A percentile compares a stretch with the other conserved stretches of the same genome.
phyloP scores from a whole-genome alignment of 1,140 invertebrate genomes.

The Sarcophaga bullata region DNA sequence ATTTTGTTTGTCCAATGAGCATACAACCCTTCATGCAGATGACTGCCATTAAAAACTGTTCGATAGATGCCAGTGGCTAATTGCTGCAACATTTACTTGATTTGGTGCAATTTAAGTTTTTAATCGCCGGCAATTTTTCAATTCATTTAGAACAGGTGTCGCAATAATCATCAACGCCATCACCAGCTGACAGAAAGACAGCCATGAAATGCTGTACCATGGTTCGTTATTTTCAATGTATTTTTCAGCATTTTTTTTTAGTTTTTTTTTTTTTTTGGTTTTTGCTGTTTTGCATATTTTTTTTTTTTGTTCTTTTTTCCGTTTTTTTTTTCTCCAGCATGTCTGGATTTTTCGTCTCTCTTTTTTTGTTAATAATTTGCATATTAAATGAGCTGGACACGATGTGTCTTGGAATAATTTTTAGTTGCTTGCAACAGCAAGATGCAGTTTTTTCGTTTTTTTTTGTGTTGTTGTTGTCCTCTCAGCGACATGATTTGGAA shows the following conservation, averaged over 20 bases:
- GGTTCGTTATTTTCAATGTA: not conserved
- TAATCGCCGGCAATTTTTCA: not conserved
- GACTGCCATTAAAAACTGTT: not conserved
- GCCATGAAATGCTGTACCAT: not conserved
- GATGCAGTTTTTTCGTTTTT: too few relatives aligned
- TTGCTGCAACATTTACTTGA: slow-evolving; percentile 12
- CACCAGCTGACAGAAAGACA: not conserved
- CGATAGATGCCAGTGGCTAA: slow-evolving; percentile 1
- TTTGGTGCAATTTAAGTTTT: not conserved
- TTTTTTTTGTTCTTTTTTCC: not conserved
- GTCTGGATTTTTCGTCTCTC: slow-evolving; percentile 2
- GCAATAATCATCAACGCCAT: not conserved
- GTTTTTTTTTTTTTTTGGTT: not conserved
- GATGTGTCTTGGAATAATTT: slow-evolving; percentile 19
- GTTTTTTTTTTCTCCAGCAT: not conserved
- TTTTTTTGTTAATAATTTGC: slow-evolving; percentile 34
- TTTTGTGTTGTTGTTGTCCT: too few relatives aligned
- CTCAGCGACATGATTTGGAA: too few relatives aligned
- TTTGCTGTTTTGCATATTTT: slow-evolving; percentile 29
- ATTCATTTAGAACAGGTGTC: slow-evolving; percentile 10
- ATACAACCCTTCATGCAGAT: not conserved
- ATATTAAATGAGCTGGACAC: slow-evolving; percentile 39
- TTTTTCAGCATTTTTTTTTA: not conserved
- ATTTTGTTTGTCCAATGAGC: not conserved
- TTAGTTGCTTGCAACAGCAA: not conserved